Conservation (phyloP, 1,140 invertebrate genomes). For the Papilio polyxenes region DNA sequence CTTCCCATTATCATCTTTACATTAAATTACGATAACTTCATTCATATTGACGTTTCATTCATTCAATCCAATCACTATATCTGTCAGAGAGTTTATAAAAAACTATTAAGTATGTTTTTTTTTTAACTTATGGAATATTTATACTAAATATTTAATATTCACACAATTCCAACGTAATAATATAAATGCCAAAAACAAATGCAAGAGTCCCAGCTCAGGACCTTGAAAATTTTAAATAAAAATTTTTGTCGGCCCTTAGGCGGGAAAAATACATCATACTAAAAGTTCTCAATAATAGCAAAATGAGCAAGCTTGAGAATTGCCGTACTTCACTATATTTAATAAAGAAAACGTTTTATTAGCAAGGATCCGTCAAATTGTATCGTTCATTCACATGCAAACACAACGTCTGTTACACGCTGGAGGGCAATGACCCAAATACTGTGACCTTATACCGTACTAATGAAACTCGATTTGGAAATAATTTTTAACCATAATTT, state of each 20-base stretch:
- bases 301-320: not conserved
- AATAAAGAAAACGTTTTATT: not conserved
- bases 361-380: not conserved
- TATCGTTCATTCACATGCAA: not conserved
- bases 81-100: not conserved
- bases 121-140: no score
- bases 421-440: conserved; percentile 30
- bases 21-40: not conserved
- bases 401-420: not conserved
- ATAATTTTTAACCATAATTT: no score
- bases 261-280: not conserved
- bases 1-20: not conserved
- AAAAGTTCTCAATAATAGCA: not conserved
- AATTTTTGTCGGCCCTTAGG: not conserved
- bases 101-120: no score
- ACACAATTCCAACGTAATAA: no score
- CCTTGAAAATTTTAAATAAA: not conserved
- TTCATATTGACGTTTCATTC: not conserved
- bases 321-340: not conserved
- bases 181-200: no score
- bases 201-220: no score
- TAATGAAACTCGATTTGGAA: conserved; percentile 21
- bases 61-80: not conserved
- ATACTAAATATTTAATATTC: no score
- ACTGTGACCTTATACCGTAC: conserved; percentile 32